These are phyloP conservation scores for Papilio glaucus DNA, from an alignment of 1,140 invertebrate genomes.

Conservation along the genomic window DNA sequence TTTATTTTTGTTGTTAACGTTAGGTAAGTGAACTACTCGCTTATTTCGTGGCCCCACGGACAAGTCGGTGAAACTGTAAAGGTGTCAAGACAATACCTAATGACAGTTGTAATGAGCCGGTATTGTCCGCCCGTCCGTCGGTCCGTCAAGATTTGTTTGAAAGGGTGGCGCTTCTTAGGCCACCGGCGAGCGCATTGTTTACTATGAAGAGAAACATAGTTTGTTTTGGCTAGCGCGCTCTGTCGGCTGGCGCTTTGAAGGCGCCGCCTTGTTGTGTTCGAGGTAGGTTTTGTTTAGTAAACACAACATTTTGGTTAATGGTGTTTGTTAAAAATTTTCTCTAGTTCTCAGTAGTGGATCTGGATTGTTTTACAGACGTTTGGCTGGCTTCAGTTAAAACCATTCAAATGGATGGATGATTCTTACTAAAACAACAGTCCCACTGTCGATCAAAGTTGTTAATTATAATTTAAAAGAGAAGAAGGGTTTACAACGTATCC, in stretches of 20 bases:
- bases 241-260: slow-evolving; percentile 20
- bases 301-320: slow-evolving; percentile 25
- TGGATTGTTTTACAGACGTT: slow-evolving; percentile 8
- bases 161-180: slow-evolving; percentile 47
- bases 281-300: slow-evolving; percentile 14
- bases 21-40: neutral
- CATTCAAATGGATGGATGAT: slow-evolving; percentile 8
- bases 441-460: neutral
- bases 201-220: slow-evolving; percentile 14
- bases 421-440: slow-evolving; percentile 6
- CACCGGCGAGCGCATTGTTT: slow-evolving; percentile 16
- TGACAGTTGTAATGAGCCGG: slow-evolving; percentile 65
- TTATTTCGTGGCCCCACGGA: slow-evolving; percentile 47
- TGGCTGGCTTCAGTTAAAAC: neutral
- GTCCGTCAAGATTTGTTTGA: slow-evolving; percentile 40
- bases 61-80: slow-evolving; percentile 63
- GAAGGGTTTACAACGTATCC: neutral
- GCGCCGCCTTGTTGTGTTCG: slow-evolving; percentile 14
- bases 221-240: slow-evolving; percentile 18
- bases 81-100: slow-evolving; percentile 71
- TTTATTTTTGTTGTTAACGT: neutral
- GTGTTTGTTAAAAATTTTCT: slow-evolving; percentile 1
- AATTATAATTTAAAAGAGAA: neutral
- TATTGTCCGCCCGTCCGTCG: slow-evolving; percentile 58
- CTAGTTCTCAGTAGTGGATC: slow-evolving; percentile 20